Base-by-base conservation (phyloP, 2,888 invertebrate genomes). In the Chrysina gloriosa region DNA sequence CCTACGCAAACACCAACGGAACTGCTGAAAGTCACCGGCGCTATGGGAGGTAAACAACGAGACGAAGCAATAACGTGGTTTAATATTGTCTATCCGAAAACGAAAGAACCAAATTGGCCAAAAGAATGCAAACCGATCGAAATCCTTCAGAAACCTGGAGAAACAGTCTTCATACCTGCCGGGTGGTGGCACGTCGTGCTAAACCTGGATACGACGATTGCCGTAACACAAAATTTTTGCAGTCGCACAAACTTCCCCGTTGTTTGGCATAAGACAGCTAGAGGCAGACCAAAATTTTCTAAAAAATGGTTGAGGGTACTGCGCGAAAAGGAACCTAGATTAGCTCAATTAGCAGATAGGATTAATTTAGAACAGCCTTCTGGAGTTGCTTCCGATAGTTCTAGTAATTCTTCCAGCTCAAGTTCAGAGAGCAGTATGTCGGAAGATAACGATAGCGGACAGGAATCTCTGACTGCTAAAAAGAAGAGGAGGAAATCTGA, bases 171-270 rank as follows among this genome's bases (percentile, higher is more conserved):
- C 85, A 97, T 98, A 65, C 98, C 98, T 6, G 97, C 97, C 14
- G 99, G 99, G 6, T 99, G 98, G 98, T 99, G 99, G 99, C 99
- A 99, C 82, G 99, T 99, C 16, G 99, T 99, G 9, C 86, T 99
- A 27, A 99, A 99, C 84, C 85, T 99, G 70, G 97, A 98, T 78
- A 91, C 93, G 71, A 98, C 99, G 0, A 92, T 99, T 50, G 99
- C 99, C 7, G 94, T 99, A 11, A 99, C 99, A 0, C 99, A 99
- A 82, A 99, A 99, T 84, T 99, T 98, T 82, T 94, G 95, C 81
- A 97, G 97, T 75, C 88, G 91, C 70, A 95, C 96, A 0, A 99
- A 99, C 85, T 97, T 99, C 81, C 96, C 97, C 0, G 89, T 98
- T 9, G 98, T 98, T 0, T 98, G 98, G 97, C 97, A 98, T 82